Percentiles rank a stretch among this genome's conserved stretches.
These are phyloP conservation scores for Motacilla alba DNA, from an alignment of 2,113 vertebrate genomes.

Conservation along the genomic window DNA sequence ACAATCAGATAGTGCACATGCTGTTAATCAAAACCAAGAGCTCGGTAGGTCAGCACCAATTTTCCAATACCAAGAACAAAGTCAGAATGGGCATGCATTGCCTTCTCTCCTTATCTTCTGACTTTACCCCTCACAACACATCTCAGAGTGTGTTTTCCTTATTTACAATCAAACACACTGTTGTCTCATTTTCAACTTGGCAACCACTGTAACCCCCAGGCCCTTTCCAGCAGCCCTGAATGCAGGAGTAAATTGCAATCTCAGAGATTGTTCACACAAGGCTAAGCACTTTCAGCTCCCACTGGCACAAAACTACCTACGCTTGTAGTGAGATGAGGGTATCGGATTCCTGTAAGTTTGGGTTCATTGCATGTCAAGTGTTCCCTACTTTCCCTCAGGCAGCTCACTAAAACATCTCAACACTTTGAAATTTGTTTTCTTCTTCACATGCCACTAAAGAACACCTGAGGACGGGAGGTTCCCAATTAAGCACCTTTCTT, in stretches of 20 bases:
- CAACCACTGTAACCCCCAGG: not conserved
- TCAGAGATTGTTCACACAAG: conserved; percentile 5
- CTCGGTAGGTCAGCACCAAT: not conserved
- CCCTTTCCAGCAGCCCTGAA: not conserved
- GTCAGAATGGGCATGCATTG: not conserved
- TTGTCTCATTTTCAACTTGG: not conserved
- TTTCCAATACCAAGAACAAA: not conserved
- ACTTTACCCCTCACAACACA: not conserved
- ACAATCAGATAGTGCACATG: not conserved
- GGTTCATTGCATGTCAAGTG: not conserved
- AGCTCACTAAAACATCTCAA: not conserved
- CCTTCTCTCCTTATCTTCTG: not conserved
- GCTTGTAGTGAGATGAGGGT: not conserved
- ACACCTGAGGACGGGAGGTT: not conserved
- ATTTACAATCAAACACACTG: not conserved
- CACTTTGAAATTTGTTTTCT: not conserved
- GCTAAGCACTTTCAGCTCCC: conserved; percentile 20
- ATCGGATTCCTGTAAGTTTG: not conserved
- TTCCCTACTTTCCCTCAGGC: not conserved
- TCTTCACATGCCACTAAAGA: not conserved
- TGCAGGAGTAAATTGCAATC: not conserved
- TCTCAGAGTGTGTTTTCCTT: not conserved
- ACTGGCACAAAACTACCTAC: not conserved
- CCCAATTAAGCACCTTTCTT: not conserved
- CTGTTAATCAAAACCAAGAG: not conserved